These are phyloP conservation scores for Passer montanus DNA, from an alignment of 2,113 vertebrate species.

Conservation along the genomic window DNA sequence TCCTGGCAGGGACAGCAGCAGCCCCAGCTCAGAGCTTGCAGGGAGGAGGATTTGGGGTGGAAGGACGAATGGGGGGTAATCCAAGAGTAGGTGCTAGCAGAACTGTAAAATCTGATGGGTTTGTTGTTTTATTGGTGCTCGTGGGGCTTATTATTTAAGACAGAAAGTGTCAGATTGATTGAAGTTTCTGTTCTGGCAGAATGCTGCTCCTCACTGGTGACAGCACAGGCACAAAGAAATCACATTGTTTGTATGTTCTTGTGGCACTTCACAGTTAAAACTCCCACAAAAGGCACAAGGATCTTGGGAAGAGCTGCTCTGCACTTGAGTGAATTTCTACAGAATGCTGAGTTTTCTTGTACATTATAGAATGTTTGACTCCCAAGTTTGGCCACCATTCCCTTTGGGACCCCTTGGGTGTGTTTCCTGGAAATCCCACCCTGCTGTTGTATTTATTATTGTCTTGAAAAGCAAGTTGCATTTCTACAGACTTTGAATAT, in stretches of 20 bases:
- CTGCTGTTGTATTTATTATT: neutral
- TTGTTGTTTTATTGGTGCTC: neutral
- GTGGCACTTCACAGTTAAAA: neutral
- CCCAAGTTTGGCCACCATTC: neutral
- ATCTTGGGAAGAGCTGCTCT: neutral
- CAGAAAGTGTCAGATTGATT: neutral
- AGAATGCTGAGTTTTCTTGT: neutral
- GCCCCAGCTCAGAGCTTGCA: neutral
- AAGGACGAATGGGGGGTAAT: neutral
- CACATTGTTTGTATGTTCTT: neutral
- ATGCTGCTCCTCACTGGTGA: neutral
- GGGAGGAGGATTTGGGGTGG: neutral
- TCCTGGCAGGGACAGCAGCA: neutral
- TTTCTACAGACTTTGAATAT: neutral
- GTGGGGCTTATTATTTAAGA: neutral
- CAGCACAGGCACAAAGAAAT: neutral
- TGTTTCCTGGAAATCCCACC: neutral
- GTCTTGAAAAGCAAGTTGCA: neutral
- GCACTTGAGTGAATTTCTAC: neutral
- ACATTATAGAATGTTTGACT: fast-evolving
- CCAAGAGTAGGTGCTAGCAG: neutral
- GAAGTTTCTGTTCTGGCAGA: neutral
- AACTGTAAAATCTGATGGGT: neutral
- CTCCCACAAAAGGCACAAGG: neutral
- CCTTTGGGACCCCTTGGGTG: neutral